Evolutionary conservation across 2,797 vertebrate species (phyloP), one percentile per base, ranked within the genome.

Genomic region (Sandelia bainsii): DNA sequence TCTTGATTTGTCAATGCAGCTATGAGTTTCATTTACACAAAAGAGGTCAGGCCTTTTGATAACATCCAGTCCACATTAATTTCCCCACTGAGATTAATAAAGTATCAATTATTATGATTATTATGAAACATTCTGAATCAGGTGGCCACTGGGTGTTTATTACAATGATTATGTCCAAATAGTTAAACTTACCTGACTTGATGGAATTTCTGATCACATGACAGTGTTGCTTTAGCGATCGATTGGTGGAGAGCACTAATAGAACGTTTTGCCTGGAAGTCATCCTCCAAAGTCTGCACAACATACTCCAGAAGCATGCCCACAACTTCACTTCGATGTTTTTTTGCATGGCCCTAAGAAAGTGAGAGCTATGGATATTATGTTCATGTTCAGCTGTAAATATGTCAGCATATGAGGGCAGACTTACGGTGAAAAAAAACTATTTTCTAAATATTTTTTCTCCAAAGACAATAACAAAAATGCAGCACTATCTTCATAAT

Each of bases 231-330:
- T 82, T 94, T 98, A 63, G 94, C 94, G 10, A 99, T 95, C 0
- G 97, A 96, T 1, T 89, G 93, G 44, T 94, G 93, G 51, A 95
- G 91, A 49, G 79, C 46, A 37, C 90, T 91, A 27, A 75, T 56
- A 46, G 88, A 89, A 63, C 93, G 67, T 58, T 87, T 94, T 34
- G 91, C 85, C 39, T 95, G 93, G 79, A 97, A 98, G 81, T 99
- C 97, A 0, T 99, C 98, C 70, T 98, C 96, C 74, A 99, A 85
- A 8, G 96, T 98, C 89, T 97, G 96, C 0, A 97, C 89, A 7
- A 96, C 92, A 0, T 99, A 99, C 46, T 98, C 96, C 78, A 99
- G 86, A 57, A 98, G 92, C 71, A 99, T 93, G 54, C 94, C 77
- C 27, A 91, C 78, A 6, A 95, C 91, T 0, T 95, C 93, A 19